phyloP scores from a whole-genome alignment of 2,888 invertebrate genomes.

The Nemapogon koenigi region DNA sequence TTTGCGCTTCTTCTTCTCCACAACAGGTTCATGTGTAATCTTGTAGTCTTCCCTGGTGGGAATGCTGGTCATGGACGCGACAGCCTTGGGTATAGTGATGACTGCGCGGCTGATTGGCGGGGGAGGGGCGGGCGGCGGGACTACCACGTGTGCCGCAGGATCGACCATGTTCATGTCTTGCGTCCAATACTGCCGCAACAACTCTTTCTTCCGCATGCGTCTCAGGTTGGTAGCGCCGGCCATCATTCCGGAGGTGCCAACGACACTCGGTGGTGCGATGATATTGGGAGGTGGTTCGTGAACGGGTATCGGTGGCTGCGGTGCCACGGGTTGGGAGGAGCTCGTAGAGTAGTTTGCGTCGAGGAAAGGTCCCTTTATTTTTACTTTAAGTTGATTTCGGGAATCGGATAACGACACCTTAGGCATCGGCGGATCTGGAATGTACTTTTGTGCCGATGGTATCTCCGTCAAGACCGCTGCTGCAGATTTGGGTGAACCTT shows the following conservation, averaged over 20 bases:
- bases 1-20: conserved; percentile 73
- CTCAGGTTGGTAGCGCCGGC: conserved; percentile 78
- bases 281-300: conserved; percentile 38
- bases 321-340: conserved; percentile 63
- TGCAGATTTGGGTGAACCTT: conserved; percentile 11
- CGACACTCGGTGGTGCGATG: conserved; percentile 42
- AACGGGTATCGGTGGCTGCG: conserved; percentile 51
- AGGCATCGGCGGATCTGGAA: conserved; percentile 38
- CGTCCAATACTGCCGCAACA: conserved; percentile 80
- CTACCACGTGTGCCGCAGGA: conserved; percentile 58
- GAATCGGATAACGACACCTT: conserved; percentile 82
- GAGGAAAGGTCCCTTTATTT: conserved; percentile 88
- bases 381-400: conserved; percentile 86
- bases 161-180: conserved; percentile 89
- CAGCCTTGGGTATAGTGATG: conserved; percentile 86
- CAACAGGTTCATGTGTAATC: conserved; percentile 67
- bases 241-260: conserved; percentile 43
- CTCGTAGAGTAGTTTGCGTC: conserved; percentile 77
- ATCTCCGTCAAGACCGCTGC: conserved; percentile 29
- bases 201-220: conserved; percentile 89
- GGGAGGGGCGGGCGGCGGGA: conserved; percentile 66
- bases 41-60: conserved; percentile 87
- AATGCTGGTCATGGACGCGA: conserved; percentile 87
- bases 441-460: conserved; percentile 20
- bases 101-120: conserved; percentile 71